Conservation (phyloP, 2,888 invertebrate genomes). For the Auanema sp. region DNA sequence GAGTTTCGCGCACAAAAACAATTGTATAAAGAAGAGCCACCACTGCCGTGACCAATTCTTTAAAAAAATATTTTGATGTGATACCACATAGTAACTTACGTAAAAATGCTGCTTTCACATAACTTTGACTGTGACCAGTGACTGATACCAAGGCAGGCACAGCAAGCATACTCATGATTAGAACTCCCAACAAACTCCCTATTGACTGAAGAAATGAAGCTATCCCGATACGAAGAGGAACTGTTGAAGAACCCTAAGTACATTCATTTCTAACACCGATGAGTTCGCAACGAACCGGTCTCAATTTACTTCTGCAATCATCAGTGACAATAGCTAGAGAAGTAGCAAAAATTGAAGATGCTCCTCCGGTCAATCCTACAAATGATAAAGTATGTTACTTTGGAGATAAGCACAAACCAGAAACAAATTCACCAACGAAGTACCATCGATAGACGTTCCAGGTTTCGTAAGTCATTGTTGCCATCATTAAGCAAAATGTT, state of each 20-base stretch:
- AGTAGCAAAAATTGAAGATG: slow-evolving; percentile 41
- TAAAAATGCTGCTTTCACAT: slow-evolving; percentile 37
- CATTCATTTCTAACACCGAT: no score
- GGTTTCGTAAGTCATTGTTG: slow-evolving; percentile 46
- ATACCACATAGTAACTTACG: slow-evolving; percentile 21
- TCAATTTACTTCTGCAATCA: slow-evolving; percentile 46
- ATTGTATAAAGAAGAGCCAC: slow-evolving; percentile 45
- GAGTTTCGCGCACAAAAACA: slow-evolving; percentile 49
- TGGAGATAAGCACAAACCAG: slow-evolving; percentile 11
- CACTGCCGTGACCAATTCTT: slow-evolving; percentile 36
- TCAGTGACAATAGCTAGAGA: slow-evolving; percentile 53
- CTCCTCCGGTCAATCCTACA: slow-evolving; percentile 42
- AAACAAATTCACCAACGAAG: slow-evolving; percentile 35
- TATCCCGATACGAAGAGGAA: slow-evolving; percentile 51
- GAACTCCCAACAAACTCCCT: slow-evolving; percentile 41
- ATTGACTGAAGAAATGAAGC: slow-evolving; percentile 49
- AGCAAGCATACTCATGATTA: slow-evolving; percentile 33
- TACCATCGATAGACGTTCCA: slow-evolving; percentile 50
- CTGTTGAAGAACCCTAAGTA: slow-evolving; percentile 45
- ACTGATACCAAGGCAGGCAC: slow-evolving; percentile 40
- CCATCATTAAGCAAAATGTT: slow-evolving; percentile 32
- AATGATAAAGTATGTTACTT: background rate
- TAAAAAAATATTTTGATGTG: background rate
- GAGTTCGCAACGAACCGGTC: slow-evolving; percentile 28
- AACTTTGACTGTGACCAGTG: slow-evolving; percentile 37